A percentile compares a stretch with the other conserved stretches of the same genome.
These are phyloP conservation scores for Minunthozetes semirufus DNA, from an alignment of 2,888 invertebrate species.

Conservation along the genomic window DNA sequence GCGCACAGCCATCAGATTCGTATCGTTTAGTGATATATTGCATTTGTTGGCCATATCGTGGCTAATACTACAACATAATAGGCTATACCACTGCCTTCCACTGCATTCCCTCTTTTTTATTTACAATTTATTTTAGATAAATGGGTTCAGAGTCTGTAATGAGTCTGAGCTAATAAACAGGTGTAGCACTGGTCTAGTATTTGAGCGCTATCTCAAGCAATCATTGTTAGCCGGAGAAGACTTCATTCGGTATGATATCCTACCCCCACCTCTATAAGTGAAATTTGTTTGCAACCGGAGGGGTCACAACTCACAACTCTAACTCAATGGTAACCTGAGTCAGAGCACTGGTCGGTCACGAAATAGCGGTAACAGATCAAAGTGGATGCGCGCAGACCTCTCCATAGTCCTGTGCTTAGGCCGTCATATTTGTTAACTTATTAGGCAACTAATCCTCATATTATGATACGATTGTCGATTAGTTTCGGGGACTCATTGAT, in stretches of 20 bases:
- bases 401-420: not conserved
- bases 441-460: slow-evolving; percentile 27
- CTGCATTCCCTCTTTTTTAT: slow-evolving; percentile 9
- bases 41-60: not conserved
- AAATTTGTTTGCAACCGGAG: not conserved
- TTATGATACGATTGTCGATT: slow-evolving; percentile 25
- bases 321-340: not conserved
- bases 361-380: slow-evolving; percentile 22
- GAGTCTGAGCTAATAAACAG: slow-evolving; percentile 18
- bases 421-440: not conserved
- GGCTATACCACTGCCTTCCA: not conserved
- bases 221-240: not conserved
- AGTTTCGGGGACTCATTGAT: slow-evolving; percentile 16
- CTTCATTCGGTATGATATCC: not conserved
- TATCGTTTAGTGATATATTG: slow-evolving; percentile 23
- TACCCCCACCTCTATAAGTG: not conserved
- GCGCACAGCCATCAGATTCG: not conserved
- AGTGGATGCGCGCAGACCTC: not conserved
- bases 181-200: not conserved
- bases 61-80: not conserved
- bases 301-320: not conserved
- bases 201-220: not conserved
- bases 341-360: slow-evolving; percentile 7
- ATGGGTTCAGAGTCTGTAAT: slow-evolving; percentile 12
- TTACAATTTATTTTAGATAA: slow-evolving; percentile 15